phyloP scores from a whole-genome alignment of 1,140 invertebrate genomes.

The Hyles euphorbiae region DNA sequence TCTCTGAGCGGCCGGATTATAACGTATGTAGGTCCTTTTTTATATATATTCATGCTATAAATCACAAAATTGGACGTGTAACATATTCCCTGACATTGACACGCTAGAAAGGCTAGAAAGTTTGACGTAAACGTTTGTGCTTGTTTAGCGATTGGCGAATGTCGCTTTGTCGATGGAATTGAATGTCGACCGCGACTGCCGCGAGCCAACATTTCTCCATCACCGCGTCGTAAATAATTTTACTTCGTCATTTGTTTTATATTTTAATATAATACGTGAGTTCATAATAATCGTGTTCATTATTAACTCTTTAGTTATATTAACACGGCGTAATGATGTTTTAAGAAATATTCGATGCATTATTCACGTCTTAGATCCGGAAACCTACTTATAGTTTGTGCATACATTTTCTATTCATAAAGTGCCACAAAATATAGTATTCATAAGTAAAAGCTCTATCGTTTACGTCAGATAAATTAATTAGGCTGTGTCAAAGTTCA shows the following conservation, averaged over 20 bases:
- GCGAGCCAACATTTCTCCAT: slow-evolving; percentile 14
- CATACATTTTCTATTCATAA: slow-evolving; percentile 16
- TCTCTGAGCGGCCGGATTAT: no score
- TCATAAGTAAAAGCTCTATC: no score
- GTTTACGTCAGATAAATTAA: slow-evolving; percentile 2
- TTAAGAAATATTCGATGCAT: slow-evolving; percentile 17
- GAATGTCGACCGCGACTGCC: slow-evolving; percentile 24
- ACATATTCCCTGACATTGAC: slow-evolving; percentile 10
- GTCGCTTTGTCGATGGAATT: slow-evolving; percentile 26
- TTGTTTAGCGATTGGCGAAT: slow-evolving; percentile 36
- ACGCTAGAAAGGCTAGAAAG: slow-evolving; percentile 49
- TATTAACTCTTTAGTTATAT: background rate
- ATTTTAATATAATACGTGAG: slow-evolving; percentile 11
- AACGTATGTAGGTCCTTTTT: no score
- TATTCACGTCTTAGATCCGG: slow-evolving; percentile 50
- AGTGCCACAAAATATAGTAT: no score
- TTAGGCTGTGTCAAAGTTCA: slow-evolving; percentile 20
- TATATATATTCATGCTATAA: no score
- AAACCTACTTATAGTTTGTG: slow-evolving; percentile 57
- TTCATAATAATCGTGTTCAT: background rate
- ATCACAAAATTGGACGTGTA: no score
- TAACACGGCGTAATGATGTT: background rate
- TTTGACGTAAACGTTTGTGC: slow-evolving; percentile 43
- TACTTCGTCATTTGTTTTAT: slow-evolving; percentile 1
- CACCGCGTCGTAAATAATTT: slow-evolving; percentile 4